Percentiles rank a stretch among this genome's conserved stretches.
Conservation (phyloP, 1,140 invertebrate genomes). For the Diploscapter pachys region DNA sequence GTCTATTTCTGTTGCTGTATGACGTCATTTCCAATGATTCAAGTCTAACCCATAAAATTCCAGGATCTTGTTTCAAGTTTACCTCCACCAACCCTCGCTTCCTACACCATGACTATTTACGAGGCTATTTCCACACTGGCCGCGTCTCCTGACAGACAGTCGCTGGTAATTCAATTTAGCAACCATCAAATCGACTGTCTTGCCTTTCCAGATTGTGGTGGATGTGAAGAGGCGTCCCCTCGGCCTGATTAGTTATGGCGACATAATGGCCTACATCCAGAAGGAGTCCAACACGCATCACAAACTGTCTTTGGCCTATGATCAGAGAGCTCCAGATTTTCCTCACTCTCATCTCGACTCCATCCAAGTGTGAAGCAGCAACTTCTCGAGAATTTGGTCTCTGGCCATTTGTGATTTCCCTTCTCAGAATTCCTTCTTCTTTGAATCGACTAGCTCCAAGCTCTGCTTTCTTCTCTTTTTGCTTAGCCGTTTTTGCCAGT, state of each 20-base stretch:
- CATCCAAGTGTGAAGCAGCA: too few relatives aligned
- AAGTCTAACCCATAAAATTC: neutral
- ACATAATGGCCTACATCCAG: slow-evolving; percentile 28
- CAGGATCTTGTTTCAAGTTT: slow-evolving; percentile 3
- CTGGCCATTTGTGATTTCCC: too few relatives aligned
- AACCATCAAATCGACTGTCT: neutral
- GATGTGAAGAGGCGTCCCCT: slow-evolving; percentile 14
- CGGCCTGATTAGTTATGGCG: slow-evolving; percentile 9
- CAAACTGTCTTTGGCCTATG: slow-evolving; percentile 12
- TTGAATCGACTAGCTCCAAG: too few relatives aligned
- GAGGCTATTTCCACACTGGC: slow-evolving; percentile 20
- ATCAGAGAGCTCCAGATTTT: too few relatives aligned
- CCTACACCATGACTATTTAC: slow-evolving; percentile 14
- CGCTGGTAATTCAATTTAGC: neutral
- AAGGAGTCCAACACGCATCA: slow-evolving; percentile 20
- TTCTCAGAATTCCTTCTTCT: too few relatives aligned
- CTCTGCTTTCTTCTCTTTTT: too few relatives aligned
- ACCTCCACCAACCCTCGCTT: neutral
- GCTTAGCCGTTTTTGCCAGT: too few relatives aligned
- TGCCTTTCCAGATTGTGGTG: slow-evolving; percentile 10
- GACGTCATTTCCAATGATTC: slow-evolving; percentile 1
- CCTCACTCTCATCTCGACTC: too few relatives aligned
- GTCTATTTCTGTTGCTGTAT: slow-evolving; percentile 28
- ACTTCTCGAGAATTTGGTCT: too few relatives aligned
- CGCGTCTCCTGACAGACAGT: slow-evolving; percentile 2